Percentiles rank a stretch among this genome's conserved stretches.
Evolutionary conservation across 2,888 invertebrate genomes (phyloP).

Genomic region (Osedax fenrisi): DNA sequence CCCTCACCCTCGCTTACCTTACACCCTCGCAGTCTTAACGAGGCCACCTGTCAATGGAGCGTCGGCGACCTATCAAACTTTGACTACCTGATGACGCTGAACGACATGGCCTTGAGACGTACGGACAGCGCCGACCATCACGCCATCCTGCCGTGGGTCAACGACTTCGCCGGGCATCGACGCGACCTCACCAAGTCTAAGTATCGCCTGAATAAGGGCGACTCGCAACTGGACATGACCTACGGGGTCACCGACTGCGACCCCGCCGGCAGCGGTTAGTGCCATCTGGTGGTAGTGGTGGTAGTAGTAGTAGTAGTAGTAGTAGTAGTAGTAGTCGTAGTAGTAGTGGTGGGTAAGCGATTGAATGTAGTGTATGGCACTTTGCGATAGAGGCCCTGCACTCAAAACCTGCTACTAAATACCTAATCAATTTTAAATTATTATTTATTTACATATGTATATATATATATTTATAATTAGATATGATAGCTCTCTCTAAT

Average conservation of each 20-base stretch:
- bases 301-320: too few relatives aligned
- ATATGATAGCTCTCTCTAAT: too few relatives aligned
- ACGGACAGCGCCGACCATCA: constrained; percentile 78
- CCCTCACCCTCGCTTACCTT: not conserved
- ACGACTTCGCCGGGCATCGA: constrained; percentile 64
- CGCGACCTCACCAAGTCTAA: constrained; percentile 84
- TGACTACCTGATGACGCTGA: constrained; percentile 78
- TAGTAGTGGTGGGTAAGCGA: too few relatives aligned
- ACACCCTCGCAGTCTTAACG: not conserved
- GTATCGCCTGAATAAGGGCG: constrained; percentile 87
- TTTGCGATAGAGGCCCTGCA: too few relatives aligned
- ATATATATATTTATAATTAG: too few relatives aligned
- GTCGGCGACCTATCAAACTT: constrained; percentile 75
- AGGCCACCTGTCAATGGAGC: constrained; percentile 58
- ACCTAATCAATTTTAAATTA: too few relatives aligned
- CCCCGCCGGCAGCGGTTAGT: not conserved
- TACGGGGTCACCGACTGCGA: constrained; percentile 55
- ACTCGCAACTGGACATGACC: constrained; percentile 81
- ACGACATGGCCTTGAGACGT: constrained; percentile 57
- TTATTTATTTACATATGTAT: too few relatives aligned
- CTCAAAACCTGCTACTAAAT: too few relatives aligned
- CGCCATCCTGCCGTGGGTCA: constrained; percentile 92
- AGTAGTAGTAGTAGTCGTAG: too few relatives aligned
- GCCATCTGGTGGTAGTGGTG: constrained; percentile 15
- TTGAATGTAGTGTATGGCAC: too few relatives aligned